A percentile compares a stretch with the other conserved stretches of the same genome.
Evolutionary conservation across 2,888 invertebrate species (phyloP).

Genomic region (Ditylenchus weischeri): DNA sequence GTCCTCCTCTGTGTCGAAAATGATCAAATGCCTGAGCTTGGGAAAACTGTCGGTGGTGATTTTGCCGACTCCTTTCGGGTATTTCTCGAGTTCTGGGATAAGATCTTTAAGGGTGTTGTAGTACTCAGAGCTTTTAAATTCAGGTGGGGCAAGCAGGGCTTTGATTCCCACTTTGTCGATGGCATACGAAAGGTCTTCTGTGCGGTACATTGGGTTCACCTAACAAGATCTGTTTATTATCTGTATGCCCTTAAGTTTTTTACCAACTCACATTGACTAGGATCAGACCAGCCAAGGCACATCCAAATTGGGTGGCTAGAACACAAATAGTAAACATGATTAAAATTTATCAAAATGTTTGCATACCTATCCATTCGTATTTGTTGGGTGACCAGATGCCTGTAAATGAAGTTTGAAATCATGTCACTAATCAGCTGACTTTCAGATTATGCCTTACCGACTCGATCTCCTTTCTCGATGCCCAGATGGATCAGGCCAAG

Average conservation of each 20-base stretch:
- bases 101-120: conserved; percentile 61
- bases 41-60: conserved; percentile 45
- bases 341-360: conserved; percentile 59
- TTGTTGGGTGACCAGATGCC: conserved; percentile 74
- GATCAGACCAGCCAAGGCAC: conserved; percentile 71
- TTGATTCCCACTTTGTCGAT: conserved; percentile 69
- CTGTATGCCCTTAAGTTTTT: no score
- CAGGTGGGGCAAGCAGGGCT: conserved; percentile 69
- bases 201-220: conserved; percentile 73
- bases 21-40: conserved; percentile 66
- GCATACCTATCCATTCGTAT: conserved; percentile 73
- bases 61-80: conserved; percentile 44
- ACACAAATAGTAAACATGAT: not conserved
- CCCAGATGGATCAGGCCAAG: conserved; percentile 73
- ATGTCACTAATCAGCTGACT: not conserved
- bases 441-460: conserved; percentile 63
- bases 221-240: no score
- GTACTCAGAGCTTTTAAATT: conserved; percentile 70
- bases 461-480: conserved; percentile 70
- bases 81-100: conserved; percentile 48
- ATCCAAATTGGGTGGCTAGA: conserved; percentile 61
- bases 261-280: conserved; percentile 64
- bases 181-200: conserved; percentile 71
- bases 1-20: conserved; percentile 60
- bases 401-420: not conserved